Evolutionary conservation across 2,113 vertebrate species (phyloP), one percentile per base, ranked within the genome.

Genomic region (Serilophus lunatus): DNA sequence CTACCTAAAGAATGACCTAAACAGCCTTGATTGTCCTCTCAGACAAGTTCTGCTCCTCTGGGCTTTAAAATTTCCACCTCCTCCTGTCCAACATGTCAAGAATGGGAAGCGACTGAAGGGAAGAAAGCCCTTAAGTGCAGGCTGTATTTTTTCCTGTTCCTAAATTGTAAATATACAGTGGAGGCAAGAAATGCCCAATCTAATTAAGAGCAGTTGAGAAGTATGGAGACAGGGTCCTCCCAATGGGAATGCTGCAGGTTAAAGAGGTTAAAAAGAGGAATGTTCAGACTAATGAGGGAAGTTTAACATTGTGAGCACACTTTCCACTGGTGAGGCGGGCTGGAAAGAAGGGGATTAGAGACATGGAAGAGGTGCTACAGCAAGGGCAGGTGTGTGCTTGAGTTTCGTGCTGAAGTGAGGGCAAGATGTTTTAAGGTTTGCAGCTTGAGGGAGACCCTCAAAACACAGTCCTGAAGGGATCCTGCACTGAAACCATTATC

Each of bases 221-320:
- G 92, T 85, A 94, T 81, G 95, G 95, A 97, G 96, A 97, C 96
- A 97, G 91, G 95, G 94, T 90, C 59, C 91, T 97, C 97, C 97
- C 97, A 96, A 28, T 4, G 97, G 97, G 96, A 97, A 93, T 92
- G 95, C 94, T 94, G 80, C 86, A 82, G 97, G 97, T 97, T 97
- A 95, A 79, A 94, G 93, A 97, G 97, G 97, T 97, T 97, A 97
- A 97, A 96, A 97, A 96, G 95, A 97, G 95, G 96, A 97, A 97
- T 97, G 97, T 97, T 96, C 93, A 87, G 81, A 80, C 96, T 97
- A 97, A 97, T 96, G 94, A 96, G 93, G 84, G 87, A 92, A 96
- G 91, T 96, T 87, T 89, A 92, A 89, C 80, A 78, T 89, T 5
- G 28, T 2, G 20, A 77, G 82, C 82, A 59, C 88, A 56, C 94